Evolutionary conservation across 1,140 invertebrate species (phyloP).

Genomic region (Pinna nobilis): DNA sequence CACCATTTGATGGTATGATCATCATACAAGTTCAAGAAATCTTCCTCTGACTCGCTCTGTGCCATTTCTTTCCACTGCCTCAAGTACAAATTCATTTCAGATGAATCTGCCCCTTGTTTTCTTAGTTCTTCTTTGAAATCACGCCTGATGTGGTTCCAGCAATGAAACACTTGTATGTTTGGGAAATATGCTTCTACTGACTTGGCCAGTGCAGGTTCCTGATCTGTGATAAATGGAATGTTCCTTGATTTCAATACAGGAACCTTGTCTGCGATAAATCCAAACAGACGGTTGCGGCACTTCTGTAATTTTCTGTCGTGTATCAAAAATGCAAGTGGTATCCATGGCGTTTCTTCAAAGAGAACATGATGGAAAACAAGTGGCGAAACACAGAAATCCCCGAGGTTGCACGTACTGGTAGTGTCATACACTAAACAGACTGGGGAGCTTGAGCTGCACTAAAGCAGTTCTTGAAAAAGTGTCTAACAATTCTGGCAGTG

Average conservation of each 20-base stretch:
- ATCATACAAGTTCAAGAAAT: background rate
- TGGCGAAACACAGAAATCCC: slow-evolving; percentile 35
- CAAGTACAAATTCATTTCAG: background rate
- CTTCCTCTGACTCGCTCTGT: background rate
- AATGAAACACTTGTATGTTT: background rate
- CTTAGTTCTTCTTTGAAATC: slow-evolving; percentile 13
- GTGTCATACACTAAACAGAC: slow-evolving; percentile 35
- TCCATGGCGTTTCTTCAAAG: slow-evolving; percentile 33
- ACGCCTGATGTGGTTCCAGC: slow-evolving; percentile 18
- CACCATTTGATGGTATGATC: background rate
- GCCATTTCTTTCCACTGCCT: background rate
- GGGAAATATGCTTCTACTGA: slow-evolving; percentile 5
- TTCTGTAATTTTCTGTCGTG: slow-evolving; percentile 28
- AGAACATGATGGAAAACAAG: slow-evolving; percentile 18
- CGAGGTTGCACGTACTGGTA: slow-evolving; percentile 29
- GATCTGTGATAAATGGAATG: background rate
- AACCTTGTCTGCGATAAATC: slow-evolving; percentile 6
- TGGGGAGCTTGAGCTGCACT: slow-evolving; percentile 3
- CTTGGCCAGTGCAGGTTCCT: slow-evolving; percentile 9
- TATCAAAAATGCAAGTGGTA: slow-evolving; percentile 20
- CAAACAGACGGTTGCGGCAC: background rate
- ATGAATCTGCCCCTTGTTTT: background rate
- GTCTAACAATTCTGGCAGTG: slow-evolving; percentile 33
- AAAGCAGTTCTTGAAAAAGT: slow-evolving; percentile 26
- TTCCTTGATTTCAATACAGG: slow-evolving; percentile 1